A percentile compares a stretch with the other conserved stretches of the same genome.
Evolutionary conservation across 1,140 invertebrate species (phyloP).

Genomic region (Sarcophaga peregrina): DNA sequence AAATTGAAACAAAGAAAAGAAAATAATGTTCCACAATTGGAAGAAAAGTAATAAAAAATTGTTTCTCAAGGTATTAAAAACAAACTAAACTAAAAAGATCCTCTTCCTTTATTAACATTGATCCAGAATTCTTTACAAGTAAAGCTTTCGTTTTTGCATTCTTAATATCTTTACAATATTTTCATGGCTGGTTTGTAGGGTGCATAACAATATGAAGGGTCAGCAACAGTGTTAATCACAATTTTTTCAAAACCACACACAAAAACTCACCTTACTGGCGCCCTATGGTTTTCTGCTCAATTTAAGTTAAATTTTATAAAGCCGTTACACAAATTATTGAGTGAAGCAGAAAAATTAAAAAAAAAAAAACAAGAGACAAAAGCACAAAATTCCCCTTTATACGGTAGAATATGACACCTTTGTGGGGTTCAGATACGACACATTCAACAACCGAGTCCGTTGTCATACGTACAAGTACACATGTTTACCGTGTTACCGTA

Average conservation of each 20-base stretch:
- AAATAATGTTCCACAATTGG: no score
- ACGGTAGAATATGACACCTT: constrained; percentile 25
- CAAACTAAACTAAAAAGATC: no score
- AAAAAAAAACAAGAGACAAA: neutral
- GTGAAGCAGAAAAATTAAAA: neutral
- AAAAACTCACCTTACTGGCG: constrained; percentile 8
- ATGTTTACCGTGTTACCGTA: neutral
- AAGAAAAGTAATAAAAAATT: no score
- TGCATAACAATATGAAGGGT: neutral
- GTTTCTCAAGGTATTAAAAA: no score
- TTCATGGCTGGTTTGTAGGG: neutral
- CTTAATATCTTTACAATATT: no score
- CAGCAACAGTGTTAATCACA: constrained; percentile 22
- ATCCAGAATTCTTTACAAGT: no score
- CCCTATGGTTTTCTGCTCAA: constrained; percentile 39
- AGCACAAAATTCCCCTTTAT: constrained; percentile 1
- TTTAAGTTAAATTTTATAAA: constrained; percentile 37
- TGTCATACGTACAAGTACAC: neutral
- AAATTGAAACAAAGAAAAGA: no score
- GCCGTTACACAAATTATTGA: neutral
- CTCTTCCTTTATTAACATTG: no score
- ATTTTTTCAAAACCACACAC: constrained; percentile 29
- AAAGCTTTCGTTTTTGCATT: no score
- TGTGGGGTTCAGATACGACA: neutral
- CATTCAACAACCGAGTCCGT: neutral